A percentile compares a stretch with the other conserved stretches of the same genome.
phyloP scores from a whole-genome alignment of 2,888 invertebrate genomes.

The Trissolcus brochymenae region DNA sequence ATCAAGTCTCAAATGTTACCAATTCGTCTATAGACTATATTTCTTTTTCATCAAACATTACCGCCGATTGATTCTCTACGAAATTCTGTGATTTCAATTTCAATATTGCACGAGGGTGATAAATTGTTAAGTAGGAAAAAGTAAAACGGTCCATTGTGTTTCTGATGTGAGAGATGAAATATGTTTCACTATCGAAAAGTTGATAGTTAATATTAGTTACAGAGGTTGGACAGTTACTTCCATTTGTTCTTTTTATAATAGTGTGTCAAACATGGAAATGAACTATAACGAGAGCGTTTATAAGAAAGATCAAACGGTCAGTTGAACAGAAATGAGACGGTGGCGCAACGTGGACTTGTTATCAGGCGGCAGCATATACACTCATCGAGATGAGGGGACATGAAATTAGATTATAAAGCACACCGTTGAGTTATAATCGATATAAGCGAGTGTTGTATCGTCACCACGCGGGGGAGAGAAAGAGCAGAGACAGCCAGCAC shows the following conservation, averaged over 20 bases:
- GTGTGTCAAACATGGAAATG: no score
- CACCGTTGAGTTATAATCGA: constrained; percentile 70
- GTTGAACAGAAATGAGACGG: constrained; percentile 18
- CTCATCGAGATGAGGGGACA: constrained; percentile 45
- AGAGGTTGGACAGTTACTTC: no score
- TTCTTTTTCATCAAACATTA: constrained; percentile 24
- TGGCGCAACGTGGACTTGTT: constrained; percentile 40
- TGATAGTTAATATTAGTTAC: no score
- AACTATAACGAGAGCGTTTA: no score
- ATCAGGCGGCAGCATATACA: constrained; percentile 45
- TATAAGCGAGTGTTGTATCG: constrained; percentile 64
- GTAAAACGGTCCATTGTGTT: no score
- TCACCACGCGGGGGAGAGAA: constrained; percentile 52
- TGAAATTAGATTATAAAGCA: constrained; percentile 68
- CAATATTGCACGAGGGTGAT: not conserved
- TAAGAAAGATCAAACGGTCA: constrained; percentile 29
- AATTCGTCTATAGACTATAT: constrained; percentile 24
- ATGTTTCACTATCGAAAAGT: no score
- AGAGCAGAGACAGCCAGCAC: constrained; percentile 64
- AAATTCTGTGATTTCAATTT: not conserved
- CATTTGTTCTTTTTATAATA: no score
- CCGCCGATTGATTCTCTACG: not conserved
- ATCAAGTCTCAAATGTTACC: constrained; percentile 18
- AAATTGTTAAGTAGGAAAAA: not conserved
- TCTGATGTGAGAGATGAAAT: not conserved